Evolutionary conservation across 1,140 invertebrate genomes (phyloP).

Genomic region (Branchinecta lynchi): DNA sequence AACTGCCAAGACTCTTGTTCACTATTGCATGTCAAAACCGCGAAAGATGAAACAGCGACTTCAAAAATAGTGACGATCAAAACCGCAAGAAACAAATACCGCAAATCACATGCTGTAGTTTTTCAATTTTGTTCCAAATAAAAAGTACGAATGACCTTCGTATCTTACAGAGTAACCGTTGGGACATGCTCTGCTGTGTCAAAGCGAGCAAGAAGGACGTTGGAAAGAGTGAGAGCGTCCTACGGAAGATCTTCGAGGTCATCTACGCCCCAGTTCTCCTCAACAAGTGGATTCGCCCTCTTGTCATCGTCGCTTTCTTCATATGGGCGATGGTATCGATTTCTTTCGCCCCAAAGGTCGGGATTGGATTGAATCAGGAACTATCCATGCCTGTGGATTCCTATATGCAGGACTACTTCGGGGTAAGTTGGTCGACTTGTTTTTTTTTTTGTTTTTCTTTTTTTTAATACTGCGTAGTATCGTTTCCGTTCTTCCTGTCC

Average conservation of each 20-base stretch:
- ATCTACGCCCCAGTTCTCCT: slow-evolving; percentile 76
- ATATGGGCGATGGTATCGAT: slow-evolving; percentile 78
- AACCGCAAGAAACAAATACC: no score
- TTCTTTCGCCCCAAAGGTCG: slow-evolving; percentile 67
- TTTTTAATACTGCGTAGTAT: no score
- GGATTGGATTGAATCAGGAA: slow-evolving; percentile 89
- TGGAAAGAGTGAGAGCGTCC: slow-evolving; percentile 31
- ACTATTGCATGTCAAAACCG: no score
- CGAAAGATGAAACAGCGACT: no score
- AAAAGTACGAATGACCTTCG: background rate
- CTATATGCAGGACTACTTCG: slow-evolving; percentile 80
- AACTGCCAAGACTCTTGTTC: no score
- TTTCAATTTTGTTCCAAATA: no score
- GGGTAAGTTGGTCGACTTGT: slow-evolving; percentile 33
- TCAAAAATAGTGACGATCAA: no score
- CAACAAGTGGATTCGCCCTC: slow-evolving; percentile 50
- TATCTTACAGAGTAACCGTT: slow-evolving; percentile 41
- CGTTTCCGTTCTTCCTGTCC: no score
- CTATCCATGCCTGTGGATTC: slow-evolving; percentile 94
- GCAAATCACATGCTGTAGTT: no score
- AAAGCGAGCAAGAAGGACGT: slow-evolving; percentile 44
- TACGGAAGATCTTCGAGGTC: slow-evolving; percentile 60
- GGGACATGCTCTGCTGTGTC: slow-evolving; percentile 73
- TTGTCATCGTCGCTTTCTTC: slow-evolving; percentile 69
- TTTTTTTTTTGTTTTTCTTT: slow-evolving; percentile 16